Conservation (phyloP, 2,888 invertebrate species). For the Bruchidius siliquastri region DNA sequence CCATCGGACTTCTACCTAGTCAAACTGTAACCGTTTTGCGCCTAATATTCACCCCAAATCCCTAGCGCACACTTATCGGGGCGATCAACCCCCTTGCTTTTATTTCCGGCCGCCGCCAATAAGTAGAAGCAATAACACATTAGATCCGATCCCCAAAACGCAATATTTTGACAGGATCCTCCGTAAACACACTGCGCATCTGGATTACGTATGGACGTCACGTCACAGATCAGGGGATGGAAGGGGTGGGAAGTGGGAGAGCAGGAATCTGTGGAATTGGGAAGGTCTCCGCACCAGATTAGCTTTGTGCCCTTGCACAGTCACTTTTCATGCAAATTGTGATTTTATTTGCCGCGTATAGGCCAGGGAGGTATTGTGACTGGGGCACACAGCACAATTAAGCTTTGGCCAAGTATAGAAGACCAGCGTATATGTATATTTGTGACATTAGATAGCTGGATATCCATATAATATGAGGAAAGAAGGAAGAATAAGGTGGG, state of each 20-base stretch:
- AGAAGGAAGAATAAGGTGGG: no score
- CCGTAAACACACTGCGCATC: conserved; percentile 28
- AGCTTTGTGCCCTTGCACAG: not conserved
- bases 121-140: conserved; percentile 34
- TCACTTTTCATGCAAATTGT: not conserved
- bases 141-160: conserved; percentile 24
- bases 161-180: conserved; percentile 35
- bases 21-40: not conserved
- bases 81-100: not conserved
- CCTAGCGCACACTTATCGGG: not conserved
- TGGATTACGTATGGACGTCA: conserved; percentile 38
- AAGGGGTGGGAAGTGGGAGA: conserved; percentile 1
- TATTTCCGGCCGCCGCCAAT: conserved; percentile 12
- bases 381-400: no score
- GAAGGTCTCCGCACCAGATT: conserved; percentile 33
- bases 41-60: not conserved
- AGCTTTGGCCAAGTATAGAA: no score
- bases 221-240: conserved; percentile 18
- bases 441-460: no score
- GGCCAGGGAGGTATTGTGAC: no score
- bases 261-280: conserved; percentile 48
- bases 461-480: no score
- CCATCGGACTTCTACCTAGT: no score
- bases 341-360: no score
- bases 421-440: no score